Conservation (phyloP, 2,797 vertebrate species). For the Picus viridis region DNA sequence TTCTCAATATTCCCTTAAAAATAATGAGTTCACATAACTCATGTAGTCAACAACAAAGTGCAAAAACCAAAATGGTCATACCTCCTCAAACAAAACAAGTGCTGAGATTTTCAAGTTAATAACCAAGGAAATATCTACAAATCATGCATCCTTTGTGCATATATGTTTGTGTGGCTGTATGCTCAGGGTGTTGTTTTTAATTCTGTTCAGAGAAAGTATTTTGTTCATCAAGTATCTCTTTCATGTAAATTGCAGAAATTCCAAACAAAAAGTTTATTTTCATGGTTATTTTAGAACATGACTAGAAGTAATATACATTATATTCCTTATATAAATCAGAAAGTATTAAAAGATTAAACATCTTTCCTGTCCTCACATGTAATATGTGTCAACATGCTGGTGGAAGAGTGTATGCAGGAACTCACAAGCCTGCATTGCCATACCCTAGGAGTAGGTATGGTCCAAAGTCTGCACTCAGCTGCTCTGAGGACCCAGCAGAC, state of each 20-base stretch:
- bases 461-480: fast-evolving
- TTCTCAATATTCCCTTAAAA: not conserved
- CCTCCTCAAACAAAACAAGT: not conserved
- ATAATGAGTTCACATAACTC: not conserved
- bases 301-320: not conserved
- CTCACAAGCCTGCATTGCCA: fast-evolving
- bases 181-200: fast-evolving
- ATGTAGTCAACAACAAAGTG: not conserved
- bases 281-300: not conserved
- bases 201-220: not conserved
- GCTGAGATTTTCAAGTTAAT: not conserved
- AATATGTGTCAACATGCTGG: not conserved
- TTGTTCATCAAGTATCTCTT: not conserved
- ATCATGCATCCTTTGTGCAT: not conserved
- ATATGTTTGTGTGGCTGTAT: not conserved
- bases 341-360: not conserved
- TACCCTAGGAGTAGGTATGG: fast-evolving
- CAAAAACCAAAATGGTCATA: not conserved
- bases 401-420: fast-evolving
- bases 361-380: not conserved
- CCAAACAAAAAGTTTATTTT: not conserved
- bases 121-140: not conserved
- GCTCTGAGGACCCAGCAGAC: fast-evolving
- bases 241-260: not conserved
- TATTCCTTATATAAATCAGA: not conserved